Evolutionary conservation across 2,888 invertebrate genomes (phyloP), one percentile per base, ranked within the genome.

Genomic region (Agrochola lota): DNA sequence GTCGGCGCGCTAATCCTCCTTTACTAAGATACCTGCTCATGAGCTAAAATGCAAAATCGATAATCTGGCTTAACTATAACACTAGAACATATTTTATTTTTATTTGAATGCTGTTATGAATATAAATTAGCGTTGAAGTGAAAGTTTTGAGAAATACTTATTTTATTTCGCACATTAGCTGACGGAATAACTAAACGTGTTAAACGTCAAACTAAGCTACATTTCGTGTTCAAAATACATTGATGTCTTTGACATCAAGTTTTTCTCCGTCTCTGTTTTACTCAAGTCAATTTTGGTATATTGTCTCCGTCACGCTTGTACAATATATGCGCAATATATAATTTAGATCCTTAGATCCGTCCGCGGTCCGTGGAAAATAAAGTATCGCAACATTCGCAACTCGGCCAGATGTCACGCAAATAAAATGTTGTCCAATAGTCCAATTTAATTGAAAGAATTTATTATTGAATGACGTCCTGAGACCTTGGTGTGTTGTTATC

Each of bases 401-500:
- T 30, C 30, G 72, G 20, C 70, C 84, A 87, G 76, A 84, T 84
- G 87, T 87, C 85, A 85, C 57, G 68, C 66, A 80, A 87, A 75
- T 81, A 78, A 68, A 74, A 79, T 85, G 63, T 85, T 87, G 71
- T 79, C 77, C 70, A 80, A 15, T 74, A 78, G 23, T 73, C 73
- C 84, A 80, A 78, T 83, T 67, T 74, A 69, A 71, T 73, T 71
- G 72, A 73, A 79, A 79, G 46, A 83, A 77, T 69, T 57, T 59
- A 81, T 60, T 62, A 81, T 81, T 80, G 75, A 67, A 81, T 86
- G 77, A 85, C 86, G 80, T 79, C 30, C 63, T 84, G 70, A 86
- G 75, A 79, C 87, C 81, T 90, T 89, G 85, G 77, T 74, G 77
- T 73, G 75, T 87, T 85, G 71, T 79, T 85, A 84, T 84, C 72